Conservation (phyloP, 1,140 invertebrate species). For the Copidosoma floridanum region DNA sequence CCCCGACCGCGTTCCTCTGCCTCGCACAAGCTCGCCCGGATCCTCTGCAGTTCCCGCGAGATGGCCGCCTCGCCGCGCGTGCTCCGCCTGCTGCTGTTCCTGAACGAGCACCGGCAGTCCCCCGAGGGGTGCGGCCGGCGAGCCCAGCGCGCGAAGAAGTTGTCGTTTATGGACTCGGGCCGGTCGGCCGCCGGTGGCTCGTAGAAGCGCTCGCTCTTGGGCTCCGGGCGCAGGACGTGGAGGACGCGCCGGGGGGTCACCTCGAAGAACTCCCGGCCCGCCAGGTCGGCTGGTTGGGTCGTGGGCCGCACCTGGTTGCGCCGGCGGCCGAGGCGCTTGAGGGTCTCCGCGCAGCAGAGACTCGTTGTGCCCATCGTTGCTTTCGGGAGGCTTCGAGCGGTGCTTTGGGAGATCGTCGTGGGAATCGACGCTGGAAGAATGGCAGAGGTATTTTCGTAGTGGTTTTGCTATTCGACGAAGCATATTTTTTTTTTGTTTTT, state of each 20-base stretch:
- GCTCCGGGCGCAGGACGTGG: conserved; percentile 40
- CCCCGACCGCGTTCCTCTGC: conserved; percentile 39
- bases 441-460: too few relatives aligned
- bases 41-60: conserved; percentile 45
- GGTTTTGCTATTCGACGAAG: too few relatives aligned
- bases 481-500: background rate
- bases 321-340: conserved; percentile 33
- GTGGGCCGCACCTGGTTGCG: conserved; percentile 40
- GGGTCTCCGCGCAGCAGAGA: conserved; percentile 45
- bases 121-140: conserved; percentile 46
- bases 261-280: conserved; percentile 50
- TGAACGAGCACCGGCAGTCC: conserved; percentile 51
- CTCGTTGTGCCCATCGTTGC: too few relatives aligned
- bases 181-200: conserved; percentile 38
- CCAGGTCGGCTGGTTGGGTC: too few relatives aligned
- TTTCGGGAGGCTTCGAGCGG: too few relatives aligned
- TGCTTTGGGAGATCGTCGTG: too few relatives aligned
- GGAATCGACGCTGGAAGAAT: too few relatives aligned
- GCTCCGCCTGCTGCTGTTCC: conserved; percentile 24
- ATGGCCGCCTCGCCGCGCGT: conserved; percentile 41
- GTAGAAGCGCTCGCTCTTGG: conserved; percentile 41
- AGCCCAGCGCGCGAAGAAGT: conserved; percentile 50
- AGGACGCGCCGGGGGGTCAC: conserved; percentile 45
- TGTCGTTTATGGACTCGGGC: conserved; percentile 49
- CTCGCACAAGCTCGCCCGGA: conserved; percentile 48